phyloP scores from a whole-genome alignment of 2,113 vertebrate genomes.

The Lasiurus cinereus region DNA sequence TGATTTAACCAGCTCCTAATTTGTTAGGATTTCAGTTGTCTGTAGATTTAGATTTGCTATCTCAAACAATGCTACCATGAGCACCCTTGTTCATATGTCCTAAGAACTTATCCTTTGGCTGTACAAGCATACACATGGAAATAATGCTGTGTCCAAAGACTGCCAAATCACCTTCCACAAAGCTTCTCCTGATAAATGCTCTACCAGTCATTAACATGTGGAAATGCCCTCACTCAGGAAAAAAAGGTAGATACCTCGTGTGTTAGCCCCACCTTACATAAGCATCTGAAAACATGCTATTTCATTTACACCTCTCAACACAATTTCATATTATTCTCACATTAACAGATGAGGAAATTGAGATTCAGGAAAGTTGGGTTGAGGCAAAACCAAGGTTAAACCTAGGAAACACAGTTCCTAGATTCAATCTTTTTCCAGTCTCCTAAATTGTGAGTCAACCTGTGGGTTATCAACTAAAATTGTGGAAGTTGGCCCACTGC shows the following conservation, averaged over 20 bases:
- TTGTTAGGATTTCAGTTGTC: background rate
- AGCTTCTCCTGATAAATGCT: background rate
- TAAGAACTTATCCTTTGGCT: background rate
- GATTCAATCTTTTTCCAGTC: background rate
- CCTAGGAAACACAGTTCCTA: background rate
- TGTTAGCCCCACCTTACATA: background rate
- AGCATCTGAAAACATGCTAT: constrained; percentile 2
- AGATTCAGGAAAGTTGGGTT: background rate
- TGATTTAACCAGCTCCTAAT: constrained; percentile 13
- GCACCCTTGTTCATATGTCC: background rate
- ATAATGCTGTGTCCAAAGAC: background rate
- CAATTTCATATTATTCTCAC: background rate
- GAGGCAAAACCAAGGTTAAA: constrained; percentile 13
- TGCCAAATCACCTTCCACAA: background rate
- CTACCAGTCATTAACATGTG: background rate
- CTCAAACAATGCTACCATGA: constrained; percentile 13
- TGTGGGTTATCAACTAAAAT: background rate
- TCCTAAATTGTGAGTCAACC: background rate
- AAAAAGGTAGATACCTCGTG: background rate
- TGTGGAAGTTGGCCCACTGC: background rate
- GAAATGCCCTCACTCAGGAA: background rate
- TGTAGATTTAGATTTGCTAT: background rate
- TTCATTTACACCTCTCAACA: background rate
- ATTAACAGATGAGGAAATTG: constrained; percentile 6
- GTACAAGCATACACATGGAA: background rate